These are phyloP conservation scores for Molossus molossus DNA, from an alignment of 2,797 vertebrate genomes.

Conservation along the genomic window DNA sequence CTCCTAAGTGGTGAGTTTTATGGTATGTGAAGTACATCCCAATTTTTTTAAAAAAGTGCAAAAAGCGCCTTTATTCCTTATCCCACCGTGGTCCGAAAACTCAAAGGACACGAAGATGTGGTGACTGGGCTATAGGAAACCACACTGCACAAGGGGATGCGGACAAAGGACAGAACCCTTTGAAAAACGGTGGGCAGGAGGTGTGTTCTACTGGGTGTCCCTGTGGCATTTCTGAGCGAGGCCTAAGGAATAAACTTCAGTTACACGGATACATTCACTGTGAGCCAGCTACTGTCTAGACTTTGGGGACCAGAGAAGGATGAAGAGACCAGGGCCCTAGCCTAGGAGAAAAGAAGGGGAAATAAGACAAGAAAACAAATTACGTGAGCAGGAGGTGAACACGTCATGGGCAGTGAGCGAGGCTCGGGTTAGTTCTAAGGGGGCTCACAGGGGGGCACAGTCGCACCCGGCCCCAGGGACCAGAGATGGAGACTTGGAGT, in stretches of 20 bases:
- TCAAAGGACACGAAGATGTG: not conserved
- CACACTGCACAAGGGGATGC: not conserved
- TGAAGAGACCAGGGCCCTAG: not conserved
- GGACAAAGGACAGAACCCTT: not conserved
- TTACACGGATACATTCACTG: rapidly evolving
- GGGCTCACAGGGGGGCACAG: not conserved
- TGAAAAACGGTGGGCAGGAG: not conserved
- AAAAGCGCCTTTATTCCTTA: not conserved
- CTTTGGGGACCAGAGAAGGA: not conserved
- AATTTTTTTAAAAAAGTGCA: too few relatives aligned
- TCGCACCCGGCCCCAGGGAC: not conserved
- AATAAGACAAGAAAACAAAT: not conserved
- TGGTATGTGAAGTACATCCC: not conserved
- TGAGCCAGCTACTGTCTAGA: not conserved
- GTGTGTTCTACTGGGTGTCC: rapidly evolving
- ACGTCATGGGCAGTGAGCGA: rapidly evolving
- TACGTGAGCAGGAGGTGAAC: not conserved
- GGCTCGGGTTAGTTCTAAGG: not conserved
- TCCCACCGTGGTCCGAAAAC: not conserved
- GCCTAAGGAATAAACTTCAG: not conserved
- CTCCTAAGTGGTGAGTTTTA: not conserved
- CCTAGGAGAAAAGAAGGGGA: not conserved
- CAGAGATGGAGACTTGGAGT: not conserved
- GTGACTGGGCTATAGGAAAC: not conserved
- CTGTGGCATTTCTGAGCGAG: not conserved